These are phyloP conservation scores for Anguilla marmorata DNA, from an alignment of 2,797 vertebrate species.

Conservation along the genomic window DNA sequence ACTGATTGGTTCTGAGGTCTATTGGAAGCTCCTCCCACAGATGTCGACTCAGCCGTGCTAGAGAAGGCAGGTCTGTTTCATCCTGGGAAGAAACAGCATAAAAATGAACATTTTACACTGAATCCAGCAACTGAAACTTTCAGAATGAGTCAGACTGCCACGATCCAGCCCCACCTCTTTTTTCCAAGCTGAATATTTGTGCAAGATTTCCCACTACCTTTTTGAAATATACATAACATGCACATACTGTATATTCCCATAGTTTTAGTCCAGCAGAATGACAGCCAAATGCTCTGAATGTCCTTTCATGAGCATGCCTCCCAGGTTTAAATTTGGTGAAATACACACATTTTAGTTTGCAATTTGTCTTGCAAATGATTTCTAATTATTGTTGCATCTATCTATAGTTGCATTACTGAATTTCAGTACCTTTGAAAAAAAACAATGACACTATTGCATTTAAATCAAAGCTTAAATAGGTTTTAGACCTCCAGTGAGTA, in stretches of 20 bases:
- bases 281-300: neutral
- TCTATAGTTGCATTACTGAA: neutral
- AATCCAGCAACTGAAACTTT: neutral
- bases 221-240: neutral
- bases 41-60: neutral
- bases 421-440: neutral
- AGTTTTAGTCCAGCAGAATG: neutral
- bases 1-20: constrained; percentile 9
- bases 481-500: neutral
- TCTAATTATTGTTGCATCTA: neutral
- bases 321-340: neutral
- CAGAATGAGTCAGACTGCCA: neutral
- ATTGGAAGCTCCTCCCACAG: neutral
- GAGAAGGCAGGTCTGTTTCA: neutral
- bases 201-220: neutral
- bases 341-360: neutral
- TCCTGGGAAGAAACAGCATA: neutral
- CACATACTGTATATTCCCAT: neutral
- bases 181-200: neutral
- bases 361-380: neutral
- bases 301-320: neutral
- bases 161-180: neutral
- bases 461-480: neutral
- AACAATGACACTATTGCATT: neutral
- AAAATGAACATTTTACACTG: neutral